These are phyloP conservation scores for Haliclona indistincta DNA, from an alignment of 37 sponge, comb jelly and placozoan genomes.

Conservation along the genomic window DNA sequence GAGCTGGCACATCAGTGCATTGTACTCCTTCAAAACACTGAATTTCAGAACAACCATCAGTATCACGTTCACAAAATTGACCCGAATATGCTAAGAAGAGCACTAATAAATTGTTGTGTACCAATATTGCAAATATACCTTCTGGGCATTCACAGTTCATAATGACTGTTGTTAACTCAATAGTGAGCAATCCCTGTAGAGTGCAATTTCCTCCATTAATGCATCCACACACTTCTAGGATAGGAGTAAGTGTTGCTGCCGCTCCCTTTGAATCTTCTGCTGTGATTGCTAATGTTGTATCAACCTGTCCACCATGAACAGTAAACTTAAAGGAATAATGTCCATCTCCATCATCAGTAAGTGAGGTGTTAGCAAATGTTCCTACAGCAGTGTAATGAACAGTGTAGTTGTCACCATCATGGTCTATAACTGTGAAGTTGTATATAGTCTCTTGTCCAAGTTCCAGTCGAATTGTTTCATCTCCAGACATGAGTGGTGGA, in stretches of 20 bases:
- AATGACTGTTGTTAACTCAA: background rate
- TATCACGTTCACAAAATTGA: no score
- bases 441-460: background rate
- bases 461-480: background rate
- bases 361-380: background rate
- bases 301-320: background rate
- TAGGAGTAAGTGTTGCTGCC: background rate
- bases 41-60: no score
- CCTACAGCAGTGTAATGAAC: background rate
- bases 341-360: background rate
- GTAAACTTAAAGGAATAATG: conserved; percentile 33
- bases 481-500: conserved; percentile 2
- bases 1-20: no score
- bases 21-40: no score
- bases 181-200: background rate
- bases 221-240: background rate
- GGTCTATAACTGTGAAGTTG: background rate
- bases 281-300: conserved; percentile 1
- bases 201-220: background rate
- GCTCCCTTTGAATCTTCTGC: conserved; percentile 1
- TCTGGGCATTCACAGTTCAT: background rate
- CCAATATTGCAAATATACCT: background rate
- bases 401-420: background rate
- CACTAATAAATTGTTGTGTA: background rate
- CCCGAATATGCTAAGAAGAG: no score